Evolutionary conservation across 1,140 invertebrate species (phyloP), one percentile per base, ranked within the genome.

Genomic region (Planococcus citri): DNA sequence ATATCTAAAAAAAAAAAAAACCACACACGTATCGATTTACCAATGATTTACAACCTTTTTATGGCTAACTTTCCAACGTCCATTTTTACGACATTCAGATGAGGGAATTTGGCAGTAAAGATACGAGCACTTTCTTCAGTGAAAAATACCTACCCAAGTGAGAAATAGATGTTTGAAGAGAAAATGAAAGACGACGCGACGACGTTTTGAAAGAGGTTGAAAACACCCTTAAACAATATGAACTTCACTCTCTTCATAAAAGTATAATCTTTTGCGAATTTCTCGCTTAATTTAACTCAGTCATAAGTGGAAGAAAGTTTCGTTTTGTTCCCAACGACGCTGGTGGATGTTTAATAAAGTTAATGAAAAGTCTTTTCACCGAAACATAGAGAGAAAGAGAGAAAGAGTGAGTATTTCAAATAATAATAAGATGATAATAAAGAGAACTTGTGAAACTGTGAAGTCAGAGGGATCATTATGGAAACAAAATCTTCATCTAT

Each of bases 281-380:
- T 51, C 41, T 51, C 41, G 41, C 6, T 51, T 51, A 51, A 51
- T 51, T 51, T 51, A 51, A 51, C 41, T 51, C n/a, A n/a, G n/a
- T n/a, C 41, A 51, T 51, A n/a, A 51, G 41, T 51, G 41, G 41
- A 51, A 51, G 41, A 51, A 51, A 51, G 41, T 51, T 51, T 51
- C 41, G n/a, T 20, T n/a, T 51, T n/a, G 33, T 37, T 51, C 2
- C 6, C 41, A 51, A 51, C 41, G 3, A 12, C 29, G 41, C 17
- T 20, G n/a, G 41, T 51, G 10, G 41, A n/a, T 51, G 29, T 6
- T 51, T 51, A 51, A 51, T 51, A 20, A 51, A 51, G 12, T 9
- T 51, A 51, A 51, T 51, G 41, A 51, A 51, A 33, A 51, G 41
- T 9, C 41, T 51, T 51, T 51, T 51, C n/a, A n/a, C n/a, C n/a